These are phyloP conservation scores for Ibycter americanus DNA, from an alignment of 2,797 vertebrate species.

Conservation along the genomic window DNA sequence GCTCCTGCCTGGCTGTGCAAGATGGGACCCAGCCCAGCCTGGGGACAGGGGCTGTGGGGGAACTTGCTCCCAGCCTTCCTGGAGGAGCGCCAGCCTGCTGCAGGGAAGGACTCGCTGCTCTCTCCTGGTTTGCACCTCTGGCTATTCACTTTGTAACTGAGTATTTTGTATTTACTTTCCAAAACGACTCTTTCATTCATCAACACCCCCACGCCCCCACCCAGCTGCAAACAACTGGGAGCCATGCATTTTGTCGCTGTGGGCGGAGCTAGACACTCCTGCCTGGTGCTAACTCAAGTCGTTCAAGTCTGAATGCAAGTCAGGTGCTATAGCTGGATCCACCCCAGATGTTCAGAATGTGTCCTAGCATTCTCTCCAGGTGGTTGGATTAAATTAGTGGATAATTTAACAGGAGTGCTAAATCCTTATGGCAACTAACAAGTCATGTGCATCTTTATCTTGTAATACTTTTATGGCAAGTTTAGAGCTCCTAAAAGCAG, in stretches of 20 bases:
- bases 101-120: not conserved
- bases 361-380: not conserved
- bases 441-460: not conserved
- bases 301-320: not conserved
- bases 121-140: not conserved
- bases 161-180: not conserved
- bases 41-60: rapidly evolving
- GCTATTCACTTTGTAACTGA: not conserved
- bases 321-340: not conserved
- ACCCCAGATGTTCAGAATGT: not conserved
- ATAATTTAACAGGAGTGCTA: not conserved
- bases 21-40: not conserved
- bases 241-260: not conserved
- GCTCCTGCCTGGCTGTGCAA: not conserved
- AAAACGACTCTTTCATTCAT: not conserved
- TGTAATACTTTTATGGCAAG: not conserved
- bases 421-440: not conserved
- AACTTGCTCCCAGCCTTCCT: not conserved
- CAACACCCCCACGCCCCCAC: too few species aligned
- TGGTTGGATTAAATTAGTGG: not conserved
- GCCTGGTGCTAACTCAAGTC: not conserved
- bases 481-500: not conserved
- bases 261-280: not conserved
- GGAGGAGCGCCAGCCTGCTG: not conserved
- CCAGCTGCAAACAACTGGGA: not conserved